Base-by-base conservation (phyloP, 1,140 invertebrate genomes). In the Drosophila sproati region DNA sequence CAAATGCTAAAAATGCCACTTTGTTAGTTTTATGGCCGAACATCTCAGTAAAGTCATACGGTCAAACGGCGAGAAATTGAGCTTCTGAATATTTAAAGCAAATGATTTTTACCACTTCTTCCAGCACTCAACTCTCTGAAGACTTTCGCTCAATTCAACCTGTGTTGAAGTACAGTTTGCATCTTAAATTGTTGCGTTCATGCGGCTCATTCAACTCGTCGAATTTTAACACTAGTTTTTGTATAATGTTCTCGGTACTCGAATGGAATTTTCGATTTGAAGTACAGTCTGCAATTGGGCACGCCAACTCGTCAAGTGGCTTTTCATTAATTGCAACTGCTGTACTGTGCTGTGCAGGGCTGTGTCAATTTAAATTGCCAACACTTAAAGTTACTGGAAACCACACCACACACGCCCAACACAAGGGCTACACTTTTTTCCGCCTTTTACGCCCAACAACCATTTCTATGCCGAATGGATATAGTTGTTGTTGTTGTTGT, bases 51-150 rank as follows among this genome's bases (percentile, higher is more conserved):
- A 48, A 56, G 45, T 8, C 12, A 10, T 6, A 10, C 28, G 45
- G 31, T 59, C 32, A 52, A 50, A 4, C n/a, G n/a, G 31, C 37
- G 43, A 41, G 50, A 55, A 48, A 61, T 55, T 48, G 43, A 34
- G 31, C 56, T 74, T 51, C 61, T 70, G 37, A 62, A 70, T 70
- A 12, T 62, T 70, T 70, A 62, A 62, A 70, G 29, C 32, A 61
- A 32, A 29, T 54, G 34, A 51, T 29, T 29, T 61, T 37, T 50
- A 45, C n/a, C 12, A 12, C 32, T 20, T 20, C 32, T 34, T 29
- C 28, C 43, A 12, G 12, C 43, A 31, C 29, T 34, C 31, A 28
- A 29, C 3, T 48, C 47, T 48, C 20, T 48, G 47, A 48, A 5
- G 47, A n/a, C 39, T 48, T 28, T 48, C 7, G 4, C 20, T 48